Evolutionary conservation across 2,888 invertebrate genomes (phyloP).

Genomic region (Deilephila porcellus): DNA sequence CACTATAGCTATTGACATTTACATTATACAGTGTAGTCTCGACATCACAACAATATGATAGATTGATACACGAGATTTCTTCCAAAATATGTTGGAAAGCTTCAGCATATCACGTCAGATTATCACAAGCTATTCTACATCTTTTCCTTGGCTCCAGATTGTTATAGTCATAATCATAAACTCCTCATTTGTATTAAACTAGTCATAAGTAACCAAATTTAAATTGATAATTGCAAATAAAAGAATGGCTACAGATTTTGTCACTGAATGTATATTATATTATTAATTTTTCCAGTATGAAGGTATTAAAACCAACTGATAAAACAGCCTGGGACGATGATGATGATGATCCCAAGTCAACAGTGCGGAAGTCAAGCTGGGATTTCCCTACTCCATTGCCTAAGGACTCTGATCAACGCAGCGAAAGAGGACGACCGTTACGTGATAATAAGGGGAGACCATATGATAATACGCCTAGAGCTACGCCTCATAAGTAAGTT

Average conservation of each 20-base stretch:
- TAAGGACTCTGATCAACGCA: slow-evolving; percentile 72
- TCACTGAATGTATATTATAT: background rate
- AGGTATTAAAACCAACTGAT: slow-evolving; percentile 83
- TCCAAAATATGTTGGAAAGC: too few relatives aligned
- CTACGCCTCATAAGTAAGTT: slow-evolving; percentile 92
- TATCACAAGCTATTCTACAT: too few relatives aligned
- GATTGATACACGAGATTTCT: too few relatives aligned
- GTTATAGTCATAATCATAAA: too few relatives aligned
- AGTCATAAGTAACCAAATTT: background rate
- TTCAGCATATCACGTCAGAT: too few relatives aligned
- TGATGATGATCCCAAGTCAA: slow-evolving; percentile 88
- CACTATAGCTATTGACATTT: background rate
- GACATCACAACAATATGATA: too few relatives aligned
- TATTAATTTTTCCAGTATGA: slow-evolving; percentile 61
- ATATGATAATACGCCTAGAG: slow-evolving; percentile 89
- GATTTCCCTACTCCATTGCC: slow-evolving; percentile 95
- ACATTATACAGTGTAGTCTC: too few relatives aligned
- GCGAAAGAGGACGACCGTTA: slow-evolving; percentile 60
- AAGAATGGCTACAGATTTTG: too few relatives aligned
- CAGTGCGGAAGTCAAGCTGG: slow-evolving; percentile 92
- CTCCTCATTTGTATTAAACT: too few relatives aligned
- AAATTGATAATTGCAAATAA: background rate
- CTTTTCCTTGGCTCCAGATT: too few relatives aligned
- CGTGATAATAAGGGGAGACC: slow-evolving; percentile 73
- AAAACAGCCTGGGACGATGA: slow-evolving; percentile 91